Percentiles rank a stretch among this genome's conserved stretches.
Evolutionary conservation across 2,888 invertebrate species (phyloP).

Genomic region (Pardosa pseudoannulata): DNA sequence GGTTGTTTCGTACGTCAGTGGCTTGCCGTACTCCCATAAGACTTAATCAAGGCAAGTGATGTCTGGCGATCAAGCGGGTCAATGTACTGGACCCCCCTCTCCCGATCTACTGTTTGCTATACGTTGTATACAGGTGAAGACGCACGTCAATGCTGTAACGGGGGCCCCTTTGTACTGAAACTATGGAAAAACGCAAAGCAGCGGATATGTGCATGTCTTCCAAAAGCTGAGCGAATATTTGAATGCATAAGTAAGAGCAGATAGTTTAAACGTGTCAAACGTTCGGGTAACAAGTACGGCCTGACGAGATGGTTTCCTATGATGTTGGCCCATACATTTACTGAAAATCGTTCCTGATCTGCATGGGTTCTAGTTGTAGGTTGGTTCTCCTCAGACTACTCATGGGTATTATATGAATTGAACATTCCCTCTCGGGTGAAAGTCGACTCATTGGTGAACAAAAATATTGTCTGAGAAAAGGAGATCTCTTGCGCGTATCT

Average conservation of each 20-base stretch:
- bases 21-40: not conserved
- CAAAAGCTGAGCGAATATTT: conserved; percentile 72
- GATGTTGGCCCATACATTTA: conserved; percentile 74
- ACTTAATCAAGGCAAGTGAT: not conserved
- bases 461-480: conserved; percentile 51
- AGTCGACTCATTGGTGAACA: conserved; percentile 75
- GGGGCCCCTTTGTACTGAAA: conserved; percentile 21
- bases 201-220: conserved; percentile 22
- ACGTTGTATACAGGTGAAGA: not conserved
- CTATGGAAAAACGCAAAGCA: not conserved
- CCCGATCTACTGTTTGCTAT: conserved; percentile 28
- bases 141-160: not conserved
- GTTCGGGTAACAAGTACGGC: conserved; percentile 68
- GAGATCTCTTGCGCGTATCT: not conserved
- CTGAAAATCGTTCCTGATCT: conserved; percentile 74
- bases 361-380: conserved; percentile 73
- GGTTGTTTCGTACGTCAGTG: not conserved
- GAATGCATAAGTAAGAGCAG: conserved; percentile 73
- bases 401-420: conserved; percentile 75
- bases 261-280: conserved; percentile 71
- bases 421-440: conserved; percentile 74
- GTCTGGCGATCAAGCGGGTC: not conserved
- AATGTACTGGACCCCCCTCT: not conserved
- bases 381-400: conserved; percentile 75
- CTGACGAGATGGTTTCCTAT: conserved; percentile 73